These are phyloP conservation scores for Rugalucina vietnamica DNA, from an alignment of 2,888 invertebrate genomes.

Conservation along the genomic window DNA sequence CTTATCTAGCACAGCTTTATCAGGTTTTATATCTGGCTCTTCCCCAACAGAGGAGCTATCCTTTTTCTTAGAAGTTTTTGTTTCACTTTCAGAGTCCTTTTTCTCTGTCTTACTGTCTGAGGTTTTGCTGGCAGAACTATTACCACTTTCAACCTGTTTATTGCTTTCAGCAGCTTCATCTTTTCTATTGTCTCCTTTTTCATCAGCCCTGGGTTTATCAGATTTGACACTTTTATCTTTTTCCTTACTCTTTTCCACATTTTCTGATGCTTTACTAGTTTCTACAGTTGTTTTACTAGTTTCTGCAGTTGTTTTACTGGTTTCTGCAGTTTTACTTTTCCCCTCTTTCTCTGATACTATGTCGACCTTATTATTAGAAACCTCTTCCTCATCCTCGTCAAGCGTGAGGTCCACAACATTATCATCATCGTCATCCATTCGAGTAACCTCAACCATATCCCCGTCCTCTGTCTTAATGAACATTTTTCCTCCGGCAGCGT, in stretches of 20 bases:
- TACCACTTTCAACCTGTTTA: background rate
- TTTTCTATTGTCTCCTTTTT: background rate
- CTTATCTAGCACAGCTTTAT: background rate
- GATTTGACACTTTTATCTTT: too few relatives aligned
- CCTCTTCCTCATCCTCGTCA: conserved; percentile 41
- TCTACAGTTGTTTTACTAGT: too few relatives aligned
- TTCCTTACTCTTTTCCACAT: too few relatives aligned
- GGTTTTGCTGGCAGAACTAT: background rate
- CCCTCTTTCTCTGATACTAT: background rate
- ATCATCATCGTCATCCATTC: conserved; percentile 15
- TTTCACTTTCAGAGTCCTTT: background rate
- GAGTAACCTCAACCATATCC: conserved; percentile 62
- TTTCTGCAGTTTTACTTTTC: background rate
- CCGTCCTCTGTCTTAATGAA: conserved; percentile 74
- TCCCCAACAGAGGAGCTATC: background rate
- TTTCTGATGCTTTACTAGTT: background rate
- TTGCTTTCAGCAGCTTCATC: background rate
- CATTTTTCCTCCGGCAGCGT: conserved; percentile 48
- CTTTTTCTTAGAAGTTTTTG: background rate
- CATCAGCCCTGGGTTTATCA: background rate
- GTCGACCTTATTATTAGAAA: background rate
- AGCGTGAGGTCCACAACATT: conserved; percentile 63
- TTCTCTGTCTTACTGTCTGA: background rate
- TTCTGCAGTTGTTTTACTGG: background rate
- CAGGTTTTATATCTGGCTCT: background rate